These are phyloP conservation scores for Pheosia gnoma DNA, from an alignment of 2,888 invertebrate genomes.

Conservation along the genomic window DNA sequence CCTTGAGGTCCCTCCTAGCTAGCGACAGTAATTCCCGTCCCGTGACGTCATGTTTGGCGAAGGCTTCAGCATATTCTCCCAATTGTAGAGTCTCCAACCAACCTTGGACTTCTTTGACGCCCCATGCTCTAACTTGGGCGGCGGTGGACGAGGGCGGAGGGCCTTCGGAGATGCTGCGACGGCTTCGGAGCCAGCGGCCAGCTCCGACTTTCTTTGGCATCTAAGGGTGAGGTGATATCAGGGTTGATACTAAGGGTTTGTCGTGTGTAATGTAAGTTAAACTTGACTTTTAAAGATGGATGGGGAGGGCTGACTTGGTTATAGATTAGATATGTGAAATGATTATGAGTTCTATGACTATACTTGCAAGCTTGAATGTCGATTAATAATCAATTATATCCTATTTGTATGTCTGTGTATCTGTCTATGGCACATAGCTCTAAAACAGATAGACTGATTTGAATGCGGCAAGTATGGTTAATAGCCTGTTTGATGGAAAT, in stretches of 20 bases:
- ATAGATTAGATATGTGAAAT: too few relatives aligned
- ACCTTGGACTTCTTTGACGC: constrained; percentile 93
- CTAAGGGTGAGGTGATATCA: constrained; percentile 52
- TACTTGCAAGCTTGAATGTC: too few relatives aligned
- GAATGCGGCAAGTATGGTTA: too few relatives aligned
- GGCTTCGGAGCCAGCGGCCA: constrained; percentile 70
- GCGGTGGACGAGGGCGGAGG: constrained; percentile 48
- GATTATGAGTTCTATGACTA: constrained; percentile 13
- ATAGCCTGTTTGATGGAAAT: too few relatives aligned
- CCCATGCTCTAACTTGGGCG: constrained; percentile 86
- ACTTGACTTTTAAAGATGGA: too few relatives aligned
- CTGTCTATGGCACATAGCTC: too few relatives aligned
- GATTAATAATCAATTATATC: too few relatives aligned
- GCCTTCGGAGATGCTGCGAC: constrained; percentile 72
- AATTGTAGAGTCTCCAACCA: constrained; percentile 96
- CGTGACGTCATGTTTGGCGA: constrained; percentile 95
- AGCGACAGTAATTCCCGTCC: constrained; percentile 94
- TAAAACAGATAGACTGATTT: too few relatives aligned
- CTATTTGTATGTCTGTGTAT: too few relatives aligned
- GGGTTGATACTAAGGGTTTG: constrained; percentile 41
- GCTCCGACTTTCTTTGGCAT: constrained; percentile 68
- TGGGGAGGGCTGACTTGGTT: too few relatives aligned
- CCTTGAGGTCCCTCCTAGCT: constrained; percentile 93
- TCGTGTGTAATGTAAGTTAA: constrained; percentile 7
- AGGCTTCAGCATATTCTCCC: constrained; percentile 95